Evolutionary conservation across 2,797 vertebrate genomes (phyloP).

Genomic region (Rhinogobio ventralis): DNA sequence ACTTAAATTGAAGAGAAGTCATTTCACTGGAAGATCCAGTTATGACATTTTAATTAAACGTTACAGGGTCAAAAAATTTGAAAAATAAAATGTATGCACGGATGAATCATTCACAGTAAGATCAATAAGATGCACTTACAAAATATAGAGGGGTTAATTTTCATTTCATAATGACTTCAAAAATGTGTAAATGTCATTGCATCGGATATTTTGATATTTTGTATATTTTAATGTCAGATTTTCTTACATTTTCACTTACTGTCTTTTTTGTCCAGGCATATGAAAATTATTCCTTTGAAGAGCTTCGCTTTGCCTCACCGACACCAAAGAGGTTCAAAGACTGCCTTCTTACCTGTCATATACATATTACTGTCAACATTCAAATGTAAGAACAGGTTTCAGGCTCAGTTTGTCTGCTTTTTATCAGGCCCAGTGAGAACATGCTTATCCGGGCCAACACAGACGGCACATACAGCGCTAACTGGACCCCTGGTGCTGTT

Average conservation of each 20-base stretch:
- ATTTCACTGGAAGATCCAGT: not conserved
- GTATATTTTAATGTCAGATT: not conserved
- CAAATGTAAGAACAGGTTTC: not conserved
- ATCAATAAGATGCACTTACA: not conserved
- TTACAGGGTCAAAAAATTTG: too few species aligned
- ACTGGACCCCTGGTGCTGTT: constrained; percentile 99
- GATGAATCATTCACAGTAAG: not conserved
- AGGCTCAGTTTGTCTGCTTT: not conserved
- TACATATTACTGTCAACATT: not conserved
- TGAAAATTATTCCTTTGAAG: constrained; percentile 99
- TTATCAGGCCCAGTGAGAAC: constrained; percentile 94
- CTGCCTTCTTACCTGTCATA: not conserved
- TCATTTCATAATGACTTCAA: not conserved
- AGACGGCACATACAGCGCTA: constrained; percentile 98
- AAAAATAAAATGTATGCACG: too few species aligned
- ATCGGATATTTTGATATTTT: not conserved
- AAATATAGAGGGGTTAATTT: not conserved
- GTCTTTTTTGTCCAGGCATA: constrained; percentile 82
- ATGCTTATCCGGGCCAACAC: constrained; percentile 99
- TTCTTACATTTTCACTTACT: constrained; percentile 10
- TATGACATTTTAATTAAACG: not conserved
- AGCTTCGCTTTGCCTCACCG: constrained; percentile 96
- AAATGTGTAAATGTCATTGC: not conserved
- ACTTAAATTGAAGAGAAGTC: too few species aligned
- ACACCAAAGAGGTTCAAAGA: constrained; percentile 93